Evolutionary conservation across 2,113 vertebrate genomes (phyloP).

Genomic region (Tychaedon coryphoeus): DNA sequence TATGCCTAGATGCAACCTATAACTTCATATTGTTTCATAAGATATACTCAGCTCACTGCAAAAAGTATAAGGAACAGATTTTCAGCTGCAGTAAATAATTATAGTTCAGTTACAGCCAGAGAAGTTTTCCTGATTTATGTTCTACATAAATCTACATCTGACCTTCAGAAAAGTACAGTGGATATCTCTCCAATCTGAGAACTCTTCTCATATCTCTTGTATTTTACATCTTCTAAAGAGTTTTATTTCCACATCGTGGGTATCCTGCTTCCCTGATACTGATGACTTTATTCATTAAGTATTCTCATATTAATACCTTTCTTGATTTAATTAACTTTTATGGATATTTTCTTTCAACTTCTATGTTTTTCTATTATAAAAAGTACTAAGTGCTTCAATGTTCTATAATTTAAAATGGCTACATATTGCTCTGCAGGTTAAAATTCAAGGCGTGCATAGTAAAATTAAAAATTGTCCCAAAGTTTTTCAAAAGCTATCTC

Average conservation of each 20-base stretch:
- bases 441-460: background rate
- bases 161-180: background rate
- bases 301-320: background rate
- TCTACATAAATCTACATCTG: background rate
- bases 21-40: background rate
- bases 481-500: background rate
- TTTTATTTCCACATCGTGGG: background rate
- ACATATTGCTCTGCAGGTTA: background rate
- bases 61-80: background rate
- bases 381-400: background rate
- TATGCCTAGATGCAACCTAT: background rate
- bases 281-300: background rate
- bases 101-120: background rate
- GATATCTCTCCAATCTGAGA: background rate
- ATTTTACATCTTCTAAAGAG: background rate
- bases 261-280: background rate
- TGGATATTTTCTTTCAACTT: background rate
- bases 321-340: background rate
- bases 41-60: background rate
- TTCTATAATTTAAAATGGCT: background rate
- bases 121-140: background rate
- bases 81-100: background rate
- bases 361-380: background rate
- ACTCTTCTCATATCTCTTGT: background rate
- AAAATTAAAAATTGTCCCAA: background rate